Evolutionary conservation across 2,113 vertebrate species (phyloP).

Genomic region (Ursus arctos): DNA sequence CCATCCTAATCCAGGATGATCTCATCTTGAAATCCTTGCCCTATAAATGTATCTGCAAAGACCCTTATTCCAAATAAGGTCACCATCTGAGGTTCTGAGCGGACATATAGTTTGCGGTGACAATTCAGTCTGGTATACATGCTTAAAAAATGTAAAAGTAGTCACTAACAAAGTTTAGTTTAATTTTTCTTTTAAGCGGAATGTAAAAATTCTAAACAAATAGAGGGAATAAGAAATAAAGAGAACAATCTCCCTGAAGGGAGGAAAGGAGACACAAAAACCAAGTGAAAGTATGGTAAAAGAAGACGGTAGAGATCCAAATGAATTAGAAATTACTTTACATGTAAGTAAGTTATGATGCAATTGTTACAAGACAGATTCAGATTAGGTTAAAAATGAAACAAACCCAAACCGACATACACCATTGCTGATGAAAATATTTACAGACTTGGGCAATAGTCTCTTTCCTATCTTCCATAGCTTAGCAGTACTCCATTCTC

Average conservation of each 20-base stretch:
- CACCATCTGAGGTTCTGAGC: background rate
- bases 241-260: background rate
- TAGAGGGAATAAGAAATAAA: background rate
- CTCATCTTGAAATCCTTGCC: background rate
- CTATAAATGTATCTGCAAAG: background rate
- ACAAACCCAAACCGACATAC: background rate
- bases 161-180: background rate
- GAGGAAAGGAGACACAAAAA: background rate
- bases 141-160: constrained; percentile 46
- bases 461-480: background rate
- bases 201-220: background rate
- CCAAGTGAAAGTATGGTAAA: background rate
- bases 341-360: background rate
- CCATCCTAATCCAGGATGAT: background rate
- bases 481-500: background rate
- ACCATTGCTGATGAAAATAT: background rate
- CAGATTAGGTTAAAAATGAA: constrained; percentile 14
- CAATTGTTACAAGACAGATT: constrained; percentile 27
- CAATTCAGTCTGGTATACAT: background rate
- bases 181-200: background rate
- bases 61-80: background rate
- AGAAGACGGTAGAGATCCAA: background rate
- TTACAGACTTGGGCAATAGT: background rate
- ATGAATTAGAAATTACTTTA: constrained; percentile 18
- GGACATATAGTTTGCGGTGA: background rate